phyloP scores from a whole-genome alignment of 2,888 invertebrate genomes.

The Euzophera pinguis region DNA sequence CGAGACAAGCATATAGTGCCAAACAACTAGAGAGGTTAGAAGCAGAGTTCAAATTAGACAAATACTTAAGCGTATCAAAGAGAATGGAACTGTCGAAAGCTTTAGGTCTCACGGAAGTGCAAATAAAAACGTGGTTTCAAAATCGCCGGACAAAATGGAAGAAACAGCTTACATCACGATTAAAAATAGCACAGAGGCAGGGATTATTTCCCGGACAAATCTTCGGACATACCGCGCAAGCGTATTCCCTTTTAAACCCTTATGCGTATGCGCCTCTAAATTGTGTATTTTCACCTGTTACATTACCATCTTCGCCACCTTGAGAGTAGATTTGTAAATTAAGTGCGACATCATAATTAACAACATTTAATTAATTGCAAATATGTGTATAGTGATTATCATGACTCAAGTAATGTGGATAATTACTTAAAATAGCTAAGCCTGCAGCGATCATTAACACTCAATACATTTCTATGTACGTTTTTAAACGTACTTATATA shows the following conservation, averaged over 20 bases:
- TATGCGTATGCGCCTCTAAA: constrained; percentile 82
- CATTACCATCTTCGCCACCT: constrained; percentile 64
- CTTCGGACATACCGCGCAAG: constrained; percentile 80
- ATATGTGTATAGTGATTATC: not conserved
- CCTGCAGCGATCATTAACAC: not conserved
- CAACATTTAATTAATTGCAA: not conserved
- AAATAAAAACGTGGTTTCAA: constrained; percentile 98
- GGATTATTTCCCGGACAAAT: constrained; percentile 86
- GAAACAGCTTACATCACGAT: constrained; percentile 93
- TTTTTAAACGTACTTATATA: too few species aligned
- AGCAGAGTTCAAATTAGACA: constrained; percentile 96
- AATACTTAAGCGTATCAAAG: constrained; percentile 97
- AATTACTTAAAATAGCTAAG: not conserved
- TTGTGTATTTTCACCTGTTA: constrained; percentile 79
- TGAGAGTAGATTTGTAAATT: constrained; percentile 22
- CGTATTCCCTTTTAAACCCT: constrained; percentile 82
- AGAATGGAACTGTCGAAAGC: constrained; percentile 95
- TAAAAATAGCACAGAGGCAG: constrained; percentile 94
- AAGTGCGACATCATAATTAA: not conserved
- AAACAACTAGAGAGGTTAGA: constrained; percentile 95
- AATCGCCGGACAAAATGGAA: constrained; percentile 98
- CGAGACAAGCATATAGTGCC: constrained; percentile 97
- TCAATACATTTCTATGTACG: too few species aligned
- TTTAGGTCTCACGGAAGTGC: constrained; percentile 93
- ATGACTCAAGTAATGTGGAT: constrained; percentile 3